Base-by-base conservation (phyloP, 2,113 vertebrate genomes). In the Lycocorax pyrrhopterus region DNA sequence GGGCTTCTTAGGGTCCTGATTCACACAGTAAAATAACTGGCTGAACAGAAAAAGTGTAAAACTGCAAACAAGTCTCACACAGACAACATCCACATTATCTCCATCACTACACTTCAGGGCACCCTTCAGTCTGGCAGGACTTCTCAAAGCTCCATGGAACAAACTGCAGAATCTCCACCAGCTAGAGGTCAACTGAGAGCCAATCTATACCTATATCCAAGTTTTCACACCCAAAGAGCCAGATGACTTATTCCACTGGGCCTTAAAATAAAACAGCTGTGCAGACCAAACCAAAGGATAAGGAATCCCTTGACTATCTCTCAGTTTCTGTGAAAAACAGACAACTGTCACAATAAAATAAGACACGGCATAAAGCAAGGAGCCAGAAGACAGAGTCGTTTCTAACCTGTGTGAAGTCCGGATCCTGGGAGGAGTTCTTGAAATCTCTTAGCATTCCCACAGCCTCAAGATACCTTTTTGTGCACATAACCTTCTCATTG, bases 391-490 rank as follows among this genome's bases (percentile, higher is more conserved):
- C 15, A 26, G 4, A 13, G 3, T n/a, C 47, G 6, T 71, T 90
- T 68, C 93, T 63, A 97, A 99, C 99, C 98, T 98, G 97, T 83
- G 99, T 98, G 96, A 99, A 99, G 68, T 99, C 98, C 1, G 99
- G 99, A 96, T 99, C 99, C 96, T 99, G 98, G 17, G 96, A 96
- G 6, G 97, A 72, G 20, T 99, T 92, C 27, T 63, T 98, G 97
- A 99, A 99, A 95, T 99, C 98, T 96, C 99, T 98, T 80, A 99
- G 99, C 98, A 99, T 99, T 88, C 97, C 97, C 69, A 98, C 98
- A 60, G 98, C 97, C 94, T 99, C 98, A 74, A 99, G 98, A 88
- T 99, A 99, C 56, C 80, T 98, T 47, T 97, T 96, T 44, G 99
- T 98, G 93, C 96, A 94, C 17, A 86, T 95, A 75, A 99, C 72